phyloP scores from a whole-genome alignment of 2,113 vertebrate genomes.

The Oxyruncus cristatus region DNA sequence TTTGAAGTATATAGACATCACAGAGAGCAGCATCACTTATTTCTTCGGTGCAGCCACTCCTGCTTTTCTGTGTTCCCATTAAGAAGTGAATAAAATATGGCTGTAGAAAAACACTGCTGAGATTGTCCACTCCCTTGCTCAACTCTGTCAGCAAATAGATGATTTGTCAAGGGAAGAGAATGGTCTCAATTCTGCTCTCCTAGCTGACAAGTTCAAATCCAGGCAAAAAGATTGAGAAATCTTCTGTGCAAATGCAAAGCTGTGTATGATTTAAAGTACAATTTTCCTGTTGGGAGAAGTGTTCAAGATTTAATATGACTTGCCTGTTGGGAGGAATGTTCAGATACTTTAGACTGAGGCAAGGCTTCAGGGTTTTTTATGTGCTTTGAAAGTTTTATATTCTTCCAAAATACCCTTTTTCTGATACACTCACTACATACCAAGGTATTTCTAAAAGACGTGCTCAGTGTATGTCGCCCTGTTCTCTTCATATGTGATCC shows the following conservation, averaged over 20 bases:
- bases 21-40: not conserved
- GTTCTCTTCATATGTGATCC: not conserved
- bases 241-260: not conserved
- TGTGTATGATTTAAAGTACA: not conserved
- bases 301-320: not conserved
- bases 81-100: not conserved
- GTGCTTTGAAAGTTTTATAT: not conserved
- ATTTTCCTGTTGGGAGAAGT: not conserved
- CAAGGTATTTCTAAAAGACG: not conserved
- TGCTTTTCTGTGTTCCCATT: not conserved
- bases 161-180: not conserved
- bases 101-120: slow-evolving; percentile 1
- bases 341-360: not conserved
- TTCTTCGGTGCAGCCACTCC: not conserved
- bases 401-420: not conserved
- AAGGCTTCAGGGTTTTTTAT: not conserved
- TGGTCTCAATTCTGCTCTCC: not conserved
- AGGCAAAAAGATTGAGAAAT: not conserved
- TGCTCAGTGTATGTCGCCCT: not conserved
- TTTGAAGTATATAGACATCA: not conserved
- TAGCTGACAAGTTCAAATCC: not conserved
- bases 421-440: not conserved
- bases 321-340: not conserved
- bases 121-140: slow-evolving; percentile 11
- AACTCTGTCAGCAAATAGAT: not conserved